Evolutionary conservation across 2,888 invertebrate species (phyloP).

Genomic region (Apoda limacodes): DNA sequence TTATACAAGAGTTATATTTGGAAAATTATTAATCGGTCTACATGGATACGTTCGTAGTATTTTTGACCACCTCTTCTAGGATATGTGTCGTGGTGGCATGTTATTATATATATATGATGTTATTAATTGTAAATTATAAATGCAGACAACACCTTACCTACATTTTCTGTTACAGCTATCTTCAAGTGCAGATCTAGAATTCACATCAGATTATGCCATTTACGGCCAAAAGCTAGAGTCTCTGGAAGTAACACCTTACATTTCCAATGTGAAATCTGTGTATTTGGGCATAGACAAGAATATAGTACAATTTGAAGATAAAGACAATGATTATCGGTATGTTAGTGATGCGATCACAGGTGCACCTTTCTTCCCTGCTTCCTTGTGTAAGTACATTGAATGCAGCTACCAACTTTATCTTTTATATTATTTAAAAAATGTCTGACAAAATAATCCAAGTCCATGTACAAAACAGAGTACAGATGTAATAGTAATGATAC

Average conservation of each 20-base stretch:
- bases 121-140: no score
- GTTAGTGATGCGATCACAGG: slow-evolving; percentile 57
- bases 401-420: no score
- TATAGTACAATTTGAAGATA: slow-evolving; percentile 41
- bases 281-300: slow-evolving; percentile 62
- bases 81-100: no score
- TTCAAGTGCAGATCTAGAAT: slow-evolving; percentile 10
- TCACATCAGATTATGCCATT: slow-evolving; percentile 23
- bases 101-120: no score
- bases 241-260: slow-evolving; percentile 28
- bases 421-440: no score
- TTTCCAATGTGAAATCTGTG: slow-evolving; percentile 31
- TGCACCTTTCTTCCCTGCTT: slow-evolving; percentile 60
- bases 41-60: no score
- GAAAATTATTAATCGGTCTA: no score
- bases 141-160: slow-evolving; percentile 1
- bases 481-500: no score
- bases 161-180: slow-evolving; percentile 36
- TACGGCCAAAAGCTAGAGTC: slow-evolving; percentile 47
- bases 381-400: slow-evolving; percentile 46
- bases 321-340: slow-evolving; percentile 61
- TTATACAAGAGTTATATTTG: no score
- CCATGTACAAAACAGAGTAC: no score
- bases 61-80: no score
- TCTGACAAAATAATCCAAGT: no score